Conservation (phyloP, 1,140 invertebrate genomes). For the Anoplophora glabripennis region DNA sequence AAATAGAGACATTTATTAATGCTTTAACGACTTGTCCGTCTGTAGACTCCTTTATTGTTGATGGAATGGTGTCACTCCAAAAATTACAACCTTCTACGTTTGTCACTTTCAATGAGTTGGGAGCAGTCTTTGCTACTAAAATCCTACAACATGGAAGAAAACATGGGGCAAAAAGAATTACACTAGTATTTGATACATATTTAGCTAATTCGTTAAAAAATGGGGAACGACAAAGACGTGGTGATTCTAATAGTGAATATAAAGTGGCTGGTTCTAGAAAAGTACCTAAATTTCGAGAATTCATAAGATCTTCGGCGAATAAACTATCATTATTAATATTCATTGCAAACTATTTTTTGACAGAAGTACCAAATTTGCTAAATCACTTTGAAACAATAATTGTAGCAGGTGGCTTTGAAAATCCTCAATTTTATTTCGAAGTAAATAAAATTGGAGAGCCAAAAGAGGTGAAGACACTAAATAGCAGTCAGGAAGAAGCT, state of each 20-base stretch:
- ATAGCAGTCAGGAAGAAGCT: constrained; percentile 13
- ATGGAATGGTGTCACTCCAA: constrained; percentile 17
- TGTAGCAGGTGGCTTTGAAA: background rate
- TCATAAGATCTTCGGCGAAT: background rate
- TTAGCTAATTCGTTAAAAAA: background rate
- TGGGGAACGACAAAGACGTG: background rate
- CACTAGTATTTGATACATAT: constrained; percentile 1
- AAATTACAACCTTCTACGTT: constrained; percentile 3
- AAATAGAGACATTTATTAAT: constrained; percentile 1
- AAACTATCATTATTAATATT: constrained; percentile 4
- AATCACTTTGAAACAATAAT: background rate
- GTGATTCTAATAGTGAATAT: background rate
- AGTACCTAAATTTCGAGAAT: background rate
- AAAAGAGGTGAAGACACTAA: background rate
- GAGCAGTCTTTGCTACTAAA: no score
- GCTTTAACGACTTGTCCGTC: background rate
- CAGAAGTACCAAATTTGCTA: background rate
- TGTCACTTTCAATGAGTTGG: background rate
- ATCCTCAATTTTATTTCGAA: constrained; percentile 5
- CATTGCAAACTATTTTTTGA: background rate
- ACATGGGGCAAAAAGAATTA: background rate
- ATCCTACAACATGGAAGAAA: background rate
- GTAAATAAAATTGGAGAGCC: background rate
- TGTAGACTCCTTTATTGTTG: constrained; percentile 13
- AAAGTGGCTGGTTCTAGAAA: background rate